Evolutionary conservation across 2,797 vertebrate species (phyloP), one percentile per base, ranked within the genome.

Genomic region (Eulemur rubriventer): DNA sequence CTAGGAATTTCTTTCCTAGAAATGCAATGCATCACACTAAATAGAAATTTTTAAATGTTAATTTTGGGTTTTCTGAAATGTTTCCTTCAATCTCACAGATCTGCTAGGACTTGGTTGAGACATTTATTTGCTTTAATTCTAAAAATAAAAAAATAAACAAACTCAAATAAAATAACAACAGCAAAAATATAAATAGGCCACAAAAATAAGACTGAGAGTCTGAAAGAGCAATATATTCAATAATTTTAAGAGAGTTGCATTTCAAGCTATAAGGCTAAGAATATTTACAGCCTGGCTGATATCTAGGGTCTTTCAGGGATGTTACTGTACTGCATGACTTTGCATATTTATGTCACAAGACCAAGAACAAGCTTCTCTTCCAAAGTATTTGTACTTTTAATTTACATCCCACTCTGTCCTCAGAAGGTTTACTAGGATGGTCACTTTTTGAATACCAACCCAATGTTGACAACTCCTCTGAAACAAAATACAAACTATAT

Each of bases 281-380:
- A 94, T 96, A 97, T 97, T 97, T 98, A 97, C 38, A 17, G 2
- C 85, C 76, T 95, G 65, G 87, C 41, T 97, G 63, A 61, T 95
- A 67, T 93, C 76, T 28, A 95, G 14, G 38, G 38, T 96, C 67
- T 89, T 97, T 97, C 96, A 22, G 4, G 65, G 41, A 50, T 94
- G 3, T 20, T 41, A 2, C 4, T 63, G 0, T 43, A 84, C 8
- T 24, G 13, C 6, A 48, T 76, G 20, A 0, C 9, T 84, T 55
- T 90, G 20, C 13, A 30, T 55, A 14, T 80, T 87, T 48, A 2
- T 46, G 12, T 87, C 13, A 43, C 10, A 84, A 72, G 18, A 55
- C 14, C 13, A n/a, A 46, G 20, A 50, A 35, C 20, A 30, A 3
- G 2, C 7, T 72, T 92, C 91, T 5, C 10, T 80, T 50, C 35